Percentiles rank a stretch among this genome's conserved stretches.
phyloP scores from a whole-genome alignment of 2,797 vertebrate genomes.

The Aldrovandia affinis region DNA sequence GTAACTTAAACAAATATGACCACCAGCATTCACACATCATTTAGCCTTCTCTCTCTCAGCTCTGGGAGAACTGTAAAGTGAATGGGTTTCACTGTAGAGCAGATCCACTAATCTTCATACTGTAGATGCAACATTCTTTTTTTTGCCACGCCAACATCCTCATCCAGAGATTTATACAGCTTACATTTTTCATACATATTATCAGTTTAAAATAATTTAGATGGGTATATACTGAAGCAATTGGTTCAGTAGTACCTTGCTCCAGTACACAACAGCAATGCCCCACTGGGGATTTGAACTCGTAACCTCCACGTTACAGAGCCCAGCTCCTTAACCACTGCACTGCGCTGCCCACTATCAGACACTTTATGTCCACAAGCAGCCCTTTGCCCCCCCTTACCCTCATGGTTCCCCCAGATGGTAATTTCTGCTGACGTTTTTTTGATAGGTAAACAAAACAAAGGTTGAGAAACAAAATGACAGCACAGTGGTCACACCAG shows the following conservation, averaged over 20 bases:
- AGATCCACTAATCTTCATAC: background rate
- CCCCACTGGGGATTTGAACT: too few relatives aligned
- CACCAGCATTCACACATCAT: background rate
- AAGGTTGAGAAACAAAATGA: background rate
- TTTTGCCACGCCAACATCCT: background rate
- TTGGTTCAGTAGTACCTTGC: background rate
- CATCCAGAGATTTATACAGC: background rate
- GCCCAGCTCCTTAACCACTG: background rate
- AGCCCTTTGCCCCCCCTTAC: background rate
- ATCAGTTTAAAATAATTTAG: background rate
- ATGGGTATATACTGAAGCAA: background rate
- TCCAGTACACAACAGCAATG: background rate
- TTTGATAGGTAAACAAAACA: background rate
- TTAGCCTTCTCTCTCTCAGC: background rate
- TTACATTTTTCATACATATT: background rate
- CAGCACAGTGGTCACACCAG: background rate
- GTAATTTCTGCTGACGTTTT: background rate
- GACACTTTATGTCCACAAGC: too few relatives aligned
- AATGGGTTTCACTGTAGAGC: background rate
- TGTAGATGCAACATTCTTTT: background rate
- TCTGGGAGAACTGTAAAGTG: background rate
- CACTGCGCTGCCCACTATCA: background rate
- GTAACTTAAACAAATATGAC: background rate
- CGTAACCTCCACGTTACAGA: background rate
- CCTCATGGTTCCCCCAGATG: background rate